Evolutionary conservation across 2,113 vertebrate species (phyloP).

Genomic region (Amazona vittata): DNA sequence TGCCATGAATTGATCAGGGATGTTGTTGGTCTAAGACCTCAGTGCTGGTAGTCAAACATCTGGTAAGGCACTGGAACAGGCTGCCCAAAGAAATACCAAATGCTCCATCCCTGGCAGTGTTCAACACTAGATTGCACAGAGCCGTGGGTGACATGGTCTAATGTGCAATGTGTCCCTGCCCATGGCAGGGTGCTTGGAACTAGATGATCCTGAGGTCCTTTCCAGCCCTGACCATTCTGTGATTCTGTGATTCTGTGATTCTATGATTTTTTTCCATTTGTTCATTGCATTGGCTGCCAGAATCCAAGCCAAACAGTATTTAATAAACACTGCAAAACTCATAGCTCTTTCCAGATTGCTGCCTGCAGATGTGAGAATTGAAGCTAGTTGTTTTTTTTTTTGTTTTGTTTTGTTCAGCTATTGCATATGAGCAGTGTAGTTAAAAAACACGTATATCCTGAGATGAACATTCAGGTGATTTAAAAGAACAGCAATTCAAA

Average conservation of each 20-base stretch:
- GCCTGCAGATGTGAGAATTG: neutral
- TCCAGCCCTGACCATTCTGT: neutral
- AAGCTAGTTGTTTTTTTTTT: neutral
- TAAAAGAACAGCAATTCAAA: neutral
- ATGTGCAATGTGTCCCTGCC: neutral
- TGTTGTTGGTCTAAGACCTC: neutral
- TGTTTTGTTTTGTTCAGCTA: neutral
- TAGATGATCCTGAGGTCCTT: neutral
- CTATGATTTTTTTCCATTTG: neutral
- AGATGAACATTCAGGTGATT: neutral
- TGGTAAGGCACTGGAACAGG: neutral
- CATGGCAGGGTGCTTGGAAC: neutral
- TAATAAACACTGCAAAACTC: neutral
- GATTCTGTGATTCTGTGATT: neutral
- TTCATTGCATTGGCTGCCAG: neutral
- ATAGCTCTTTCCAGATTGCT: neutral
- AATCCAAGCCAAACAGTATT: neutral
- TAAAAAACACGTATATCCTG: neutral
- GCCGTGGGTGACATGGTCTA: neutral
- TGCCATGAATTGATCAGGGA: neutral
- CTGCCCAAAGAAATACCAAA: neutral
- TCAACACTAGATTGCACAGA: neutral
- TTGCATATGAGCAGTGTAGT: neutral
- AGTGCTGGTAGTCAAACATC: neutral
- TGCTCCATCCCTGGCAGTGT: neutral